Evolutionary conservation across 2,888 invertebrate species (phyloP).

Genomic region (Phaonia tiefii): DNA sequence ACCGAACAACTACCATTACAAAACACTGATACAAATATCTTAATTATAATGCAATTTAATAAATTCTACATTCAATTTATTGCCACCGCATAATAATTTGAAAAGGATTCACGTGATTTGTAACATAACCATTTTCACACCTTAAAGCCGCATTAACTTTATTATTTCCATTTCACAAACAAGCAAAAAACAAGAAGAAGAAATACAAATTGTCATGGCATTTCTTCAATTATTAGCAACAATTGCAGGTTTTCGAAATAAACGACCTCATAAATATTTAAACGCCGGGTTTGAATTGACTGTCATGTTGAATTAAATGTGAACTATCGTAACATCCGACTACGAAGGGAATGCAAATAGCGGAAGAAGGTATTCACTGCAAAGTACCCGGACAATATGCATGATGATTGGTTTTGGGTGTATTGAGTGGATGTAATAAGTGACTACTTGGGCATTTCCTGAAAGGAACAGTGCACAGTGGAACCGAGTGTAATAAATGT

Average conservation of each 20-base stretch:
- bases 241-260: too few species aligned
- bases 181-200: background rate
- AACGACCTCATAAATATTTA: too few species aligned
- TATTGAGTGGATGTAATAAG: too few species aligned
- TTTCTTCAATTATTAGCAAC: too few species aligned
- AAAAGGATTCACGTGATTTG: background rate
- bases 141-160: slow-evolving; percentile 23
- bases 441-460: too few species aligned
- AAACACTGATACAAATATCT: too few species aligned
- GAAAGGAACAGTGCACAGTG: too few species aligned
- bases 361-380: background rate
- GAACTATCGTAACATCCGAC: background rate
- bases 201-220: background rate
- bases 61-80: slow-evolving; percentile 7
- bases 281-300: background rate
- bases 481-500: too few species aligned
- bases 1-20: too few species aligned
- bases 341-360: background rate
- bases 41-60: too few species aligned
- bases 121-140: slow-evolving; percentile 10
- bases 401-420: too few species aligned
- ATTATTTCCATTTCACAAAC: background rate
- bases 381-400: background rate
- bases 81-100: background rate
- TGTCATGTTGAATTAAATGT: background rate